Conservation (phyloP, 2,888 invertebrate genomes). For the Drosophila koepferae region DNA sequence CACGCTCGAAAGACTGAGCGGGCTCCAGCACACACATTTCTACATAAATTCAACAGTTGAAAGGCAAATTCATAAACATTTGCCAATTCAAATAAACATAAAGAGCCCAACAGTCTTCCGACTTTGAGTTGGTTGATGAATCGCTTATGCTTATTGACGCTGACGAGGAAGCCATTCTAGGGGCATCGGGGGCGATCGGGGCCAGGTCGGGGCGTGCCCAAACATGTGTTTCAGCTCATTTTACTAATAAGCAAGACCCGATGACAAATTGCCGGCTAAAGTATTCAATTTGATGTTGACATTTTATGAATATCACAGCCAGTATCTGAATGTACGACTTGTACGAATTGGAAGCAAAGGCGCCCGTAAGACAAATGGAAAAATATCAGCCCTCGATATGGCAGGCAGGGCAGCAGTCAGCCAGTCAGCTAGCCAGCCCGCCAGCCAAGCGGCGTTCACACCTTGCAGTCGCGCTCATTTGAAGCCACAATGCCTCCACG, state of each 20-base stretch:
- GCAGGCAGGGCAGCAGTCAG: neutral
- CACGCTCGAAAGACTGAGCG: constrained; percentile 6
- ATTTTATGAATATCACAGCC: constrained; percentile 40
- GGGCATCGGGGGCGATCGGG: neutral
- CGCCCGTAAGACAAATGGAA: constrained; percentile 5
- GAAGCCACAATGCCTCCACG: constrained; percentile 12
- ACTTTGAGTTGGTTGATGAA: constrained; percentile 51
- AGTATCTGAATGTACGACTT: constrained; percentile 4
- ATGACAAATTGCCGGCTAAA: constrained; percentile 71
- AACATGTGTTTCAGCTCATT: constrained; percentile 78
- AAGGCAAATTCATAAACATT: constrained; percentile 41
- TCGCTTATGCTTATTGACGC: constrained; percentile 62
- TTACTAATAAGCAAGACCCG: constrained; percentile 73
- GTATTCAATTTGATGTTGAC: constrained; percentile 62
- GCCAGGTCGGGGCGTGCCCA: neutral
- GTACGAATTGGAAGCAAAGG: neutral
- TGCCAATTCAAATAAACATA: constrained; percentile 21
- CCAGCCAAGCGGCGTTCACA: constrained; percentile 1
- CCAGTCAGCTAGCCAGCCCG: neutral
- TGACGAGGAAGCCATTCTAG: constrained; percentile 25
- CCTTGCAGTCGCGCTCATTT: neutral
- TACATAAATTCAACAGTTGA: constrained; percentile 35
- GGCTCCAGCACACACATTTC: neutral
- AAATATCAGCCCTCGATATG: neutral
- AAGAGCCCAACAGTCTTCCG: constrained; percentile 11